phyloP scores from a whole-genome alignment of 2,113 vertebrate genomes.

The Gallinago media region DNA sequence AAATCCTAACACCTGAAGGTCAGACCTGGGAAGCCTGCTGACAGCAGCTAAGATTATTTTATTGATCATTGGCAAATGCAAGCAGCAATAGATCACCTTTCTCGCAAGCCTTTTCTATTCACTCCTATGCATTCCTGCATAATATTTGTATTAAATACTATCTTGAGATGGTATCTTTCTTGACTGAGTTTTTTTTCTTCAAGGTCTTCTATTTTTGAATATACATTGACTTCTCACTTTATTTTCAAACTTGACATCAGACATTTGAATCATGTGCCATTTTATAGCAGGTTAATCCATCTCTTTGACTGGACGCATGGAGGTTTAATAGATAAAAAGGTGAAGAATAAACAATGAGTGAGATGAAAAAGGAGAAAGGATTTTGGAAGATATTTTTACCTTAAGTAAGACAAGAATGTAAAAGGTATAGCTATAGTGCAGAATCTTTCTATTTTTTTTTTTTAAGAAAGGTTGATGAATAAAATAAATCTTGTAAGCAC shows the following conservation, averaged over 20 bases:
- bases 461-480: background rate
- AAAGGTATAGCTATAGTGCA: background rate
- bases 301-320: conserved; percentile 36
- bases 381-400: background rate
- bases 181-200: conserved; percentile 14
- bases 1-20: background rate
- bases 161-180: background rate
- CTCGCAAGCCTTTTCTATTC: background rate
- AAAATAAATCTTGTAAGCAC: background rate
- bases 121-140: background rate
- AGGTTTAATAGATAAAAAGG: conserved; percentile 42
- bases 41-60: background rate
- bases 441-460: background rate
- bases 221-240: background rate
- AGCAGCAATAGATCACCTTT: background rate
- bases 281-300: conserved; percentile 30
- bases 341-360: conserved; percentile 23
- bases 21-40: background rate
- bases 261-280: background rate
- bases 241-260: conserved; percentile 26
- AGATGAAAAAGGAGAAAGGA: background rate
- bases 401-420: background rate
- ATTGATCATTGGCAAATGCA: background rate
- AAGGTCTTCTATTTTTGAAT: conserved; percentile 37
- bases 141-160: conserved; percentile 10